Evolutionary conservation across 2,888 invertebrate genomes (phyloP).

Genomic region (Magallana nippona): DNA sequence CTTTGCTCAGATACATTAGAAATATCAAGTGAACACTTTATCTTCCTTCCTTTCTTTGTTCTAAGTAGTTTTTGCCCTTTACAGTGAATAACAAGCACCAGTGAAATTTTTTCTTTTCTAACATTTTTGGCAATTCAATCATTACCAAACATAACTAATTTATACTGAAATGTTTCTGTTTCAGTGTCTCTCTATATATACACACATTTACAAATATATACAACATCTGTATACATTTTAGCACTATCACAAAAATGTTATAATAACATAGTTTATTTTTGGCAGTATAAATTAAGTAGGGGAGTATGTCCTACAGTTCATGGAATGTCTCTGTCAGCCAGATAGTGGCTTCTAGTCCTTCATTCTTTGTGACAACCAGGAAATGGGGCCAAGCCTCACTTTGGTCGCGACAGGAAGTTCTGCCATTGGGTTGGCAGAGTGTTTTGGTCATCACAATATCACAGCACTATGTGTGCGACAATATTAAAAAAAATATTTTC

Average conservation of each 20-base stretch:
- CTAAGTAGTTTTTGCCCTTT: constrained; percentile 17
- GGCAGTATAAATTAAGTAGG: constrained; percentile 35
- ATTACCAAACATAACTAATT: neutral
- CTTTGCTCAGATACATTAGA: neutral
- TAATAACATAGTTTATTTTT: constrained; percentile 1
- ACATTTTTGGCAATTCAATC: constrained; percentile 2
- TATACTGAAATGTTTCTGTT: constrained; percentile 11
- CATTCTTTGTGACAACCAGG: constrained; percentile 21
- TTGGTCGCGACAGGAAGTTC: neutral
- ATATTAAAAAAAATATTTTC: constrained; percentile 1
- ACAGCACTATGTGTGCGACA: constrained; percentile 44
- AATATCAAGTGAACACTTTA: constrained; percentile 4
- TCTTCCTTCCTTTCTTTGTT: constrained; percentile 4
- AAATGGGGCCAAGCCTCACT: neutral
- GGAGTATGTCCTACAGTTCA: constrained; percentile 5
- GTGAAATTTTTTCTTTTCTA: constrained; percentile 16
- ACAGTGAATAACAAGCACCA: constrained; percentile 9
- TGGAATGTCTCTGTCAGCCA: constrained; percentile 21
- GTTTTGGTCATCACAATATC: constrained; percentile 35
- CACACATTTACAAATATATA: constrained; percentile 29
- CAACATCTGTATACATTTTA: constrained; percentile 22
- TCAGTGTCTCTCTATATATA: neutral
- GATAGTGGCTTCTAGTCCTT: neutral
- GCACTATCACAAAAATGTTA: constrained; percentile 31
- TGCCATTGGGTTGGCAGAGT: neutral